These are phyloP conservation scores for Anarhynchus alexandrinus DNA, from an alignment of 2,113 vertebrate species.

Conservation along the genomic window DNA sequence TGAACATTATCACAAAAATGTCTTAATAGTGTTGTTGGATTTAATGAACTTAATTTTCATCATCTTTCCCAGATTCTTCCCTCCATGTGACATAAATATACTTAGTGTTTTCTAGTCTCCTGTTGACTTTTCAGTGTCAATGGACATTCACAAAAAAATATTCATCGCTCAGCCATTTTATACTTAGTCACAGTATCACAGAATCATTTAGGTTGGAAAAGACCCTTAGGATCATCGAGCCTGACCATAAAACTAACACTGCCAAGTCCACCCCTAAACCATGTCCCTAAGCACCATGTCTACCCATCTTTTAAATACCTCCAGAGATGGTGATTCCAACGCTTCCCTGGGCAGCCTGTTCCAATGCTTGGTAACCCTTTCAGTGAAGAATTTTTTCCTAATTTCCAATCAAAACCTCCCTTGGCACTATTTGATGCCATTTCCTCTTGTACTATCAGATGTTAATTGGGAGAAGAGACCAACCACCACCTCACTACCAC, in stretches of 20 bases:
- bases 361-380: not conserved
- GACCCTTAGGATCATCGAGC: not conserved
- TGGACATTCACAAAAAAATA: not conserved
- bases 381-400: not conserved
- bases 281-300: too few relatives aligned
- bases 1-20: not conserved
- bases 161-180: not conserved
- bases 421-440: not conserved
- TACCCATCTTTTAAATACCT: not conserved
- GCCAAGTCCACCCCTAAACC: not conserved
- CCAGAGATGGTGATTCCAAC: not conserved
- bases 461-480: not conserved
- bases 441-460: not conserved
- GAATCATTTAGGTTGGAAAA: not conserved
- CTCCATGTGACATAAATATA: not conserved
- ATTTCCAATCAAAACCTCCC: not conserved
- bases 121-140: not conserved
- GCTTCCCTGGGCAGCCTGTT: not conserved
- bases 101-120: not conserved
- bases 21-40: not conserved
- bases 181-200: not conserved
- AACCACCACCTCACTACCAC: not conserved
- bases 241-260: not conserved
- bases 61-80: not conserved
- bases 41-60: not conserved